Base-by-base conservation (phyloP, 2,113 vertebrate species). In the Climacteris rufus region DNA sequence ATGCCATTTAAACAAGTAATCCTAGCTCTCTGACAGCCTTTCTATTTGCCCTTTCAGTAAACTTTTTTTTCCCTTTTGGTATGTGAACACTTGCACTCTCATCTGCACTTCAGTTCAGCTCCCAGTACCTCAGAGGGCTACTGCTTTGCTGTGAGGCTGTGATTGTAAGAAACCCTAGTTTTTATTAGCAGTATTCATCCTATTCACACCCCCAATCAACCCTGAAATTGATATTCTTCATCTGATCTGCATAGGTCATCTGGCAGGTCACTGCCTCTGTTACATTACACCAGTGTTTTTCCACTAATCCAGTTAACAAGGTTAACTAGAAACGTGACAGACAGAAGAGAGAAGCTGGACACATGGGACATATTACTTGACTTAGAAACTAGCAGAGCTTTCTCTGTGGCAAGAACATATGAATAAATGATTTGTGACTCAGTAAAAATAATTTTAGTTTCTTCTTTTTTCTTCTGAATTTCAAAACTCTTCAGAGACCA, bases 181-280 rank as follows among this genome's bases (percentile, higher is more conserved):
- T 92, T 90, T 83, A 78, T 89, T 87, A 91, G 50, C 49, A 86
- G 45, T 69, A 90, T 42, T 66, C n/a, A 47, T 65, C 44, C n/a
- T 92, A 49, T 60, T 82, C 74, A 90, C 92, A 83, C 86, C 35
- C 74, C n/a, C 17, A 82, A 71, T 91, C 78, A 92, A 83, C 84
- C 86, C n/a, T 28, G 95, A 94, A 97, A 96, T 23, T 35, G 84
- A 96, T 94, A 97, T 87, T 95, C 96, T 96, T 97, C 90, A 95
- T 96, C 87, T 90, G 81, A 94, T 92, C 70, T 87, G 61, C 89
- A 95, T 90, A 94, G 95, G 95, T 94, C 96, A 93, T 86, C 91
- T 79, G 75, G 37, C 39, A 95, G 93, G 94, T 92, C 90, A 88
- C 75, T 80, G 95, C 72, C 87, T 74, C 64, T 75, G 86, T 95